Conservation (phyloP, 2,888 invertebrate genomes). For the Drosophila pegasa region DNA sequence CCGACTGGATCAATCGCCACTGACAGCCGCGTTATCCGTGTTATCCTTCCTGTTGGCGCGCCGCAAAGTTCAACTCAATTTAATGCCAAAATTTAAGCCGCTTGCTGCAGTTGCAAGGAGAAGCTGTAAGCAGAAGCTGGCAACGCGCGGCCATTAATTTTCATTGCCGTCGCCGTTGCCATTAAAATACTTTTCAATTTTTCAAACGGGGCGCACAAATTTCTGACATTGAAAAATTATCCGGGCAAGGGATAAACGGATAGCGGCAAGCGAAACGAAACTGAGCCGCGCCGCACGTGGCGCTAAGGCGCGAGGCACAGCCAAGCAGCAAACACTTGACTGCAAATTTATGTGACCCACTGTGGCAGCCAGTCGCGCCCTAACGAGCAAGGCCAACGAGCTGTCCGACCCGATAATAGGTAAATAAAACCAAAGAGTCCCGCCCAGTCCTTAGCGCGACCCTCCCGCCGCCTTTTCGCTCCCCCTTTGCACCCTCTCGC, state of each 20-base stretch:
- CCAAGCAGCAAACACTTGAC: conserved; percentile 11
- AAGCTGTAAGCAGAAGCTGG: conserved; percentile 18
- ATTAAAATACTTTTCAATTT: conserved; percentile 77
- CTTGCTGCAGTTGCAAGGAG: conserved; percentile 29
- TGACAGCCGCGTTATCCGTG: conserved; percentile 13
- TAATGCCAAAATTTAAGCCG: conserved; percentile 30
- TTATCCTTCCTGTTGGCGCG: conserved; percentile 11
- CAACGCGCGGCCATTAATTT: conserved; percentile 67
- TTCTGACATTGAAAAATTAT: conserved; percentile 79
- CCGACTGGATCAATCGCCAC: background rate
- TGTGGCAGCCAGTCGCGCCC: conserved; percentile 34
- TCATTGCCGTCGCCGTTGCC: conserved; percentile 60
- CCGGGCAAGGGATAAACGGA: conserved; percentile 51
- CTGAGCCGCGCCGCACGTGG: conserved; percentile 14
- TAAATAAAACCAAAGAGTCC: conserved; percentile 38
- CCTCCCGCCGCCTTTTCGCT: background rate
- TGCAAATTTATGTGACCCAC: conserved; percentile 40
- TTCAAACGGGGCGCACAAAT: conserved; percentile 62
- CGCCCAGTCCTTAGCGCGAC: background rate
- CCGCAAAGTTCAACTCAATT: conserved; percentile 17
- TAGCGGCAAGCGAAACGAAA: conserved; percentile 15
- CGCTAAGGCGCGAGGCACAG: conserved; percentile 3
- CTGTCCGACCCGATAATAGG: conserved; percentile 50
- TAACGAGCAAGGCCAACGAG: conserved; percentile 46
- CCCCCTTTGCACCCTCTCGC: background rate